Evolutionary conservation across 2,888 invertebrate species (phyloP).

Genomic region (Allacma fusca): DNA sequence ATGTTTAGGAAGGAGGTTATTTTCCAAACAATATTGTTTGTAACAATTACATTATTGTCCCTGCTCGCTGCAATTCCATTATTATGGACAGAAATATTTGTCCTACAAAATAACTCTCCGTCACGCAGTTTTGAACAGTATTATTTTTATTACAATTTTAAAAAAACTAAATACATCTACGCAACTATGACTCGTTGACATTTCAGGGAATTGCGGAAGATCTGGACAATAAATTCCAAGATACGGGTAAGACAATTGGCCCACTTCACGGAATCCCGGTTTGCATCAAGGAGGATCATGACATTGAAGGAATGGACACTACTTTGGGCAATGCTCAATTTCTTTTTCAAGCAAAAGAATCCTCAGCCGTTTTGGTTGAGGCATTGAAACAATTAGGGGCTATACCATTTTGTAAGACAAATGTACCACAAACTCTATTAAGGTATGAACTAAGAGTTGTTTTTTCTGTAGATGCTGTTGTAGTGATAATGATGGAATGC

Average conservation of each 20-base stretch:
- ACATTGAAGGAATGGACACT: slow-evolving; percentile 63
- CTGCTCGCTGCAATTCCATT: too few species aligned
- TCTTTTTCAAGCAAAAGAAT: slow-evolving; percentile 60
- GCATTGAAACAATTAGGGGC: slow-evolving; percentile 63
- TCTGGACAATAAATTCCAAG: not conserved
- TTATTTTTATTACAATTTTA: too few species aligned
- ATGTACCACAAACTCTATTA: slow-evolving; percentile 64
- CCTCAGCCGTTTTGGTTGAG: slow-evolving; percentile 49
- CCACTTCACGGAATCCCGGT: slow-evolving; percentile 45
- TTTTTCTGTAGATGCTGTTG: too few species aligned
- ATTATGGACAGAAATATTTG: too few species aligned
- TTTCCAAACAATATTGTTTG: too few species aligned
- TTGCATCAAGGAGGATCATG: slow-evolving; percentile 63
- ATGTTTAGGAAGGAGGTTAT: too few species aligned
- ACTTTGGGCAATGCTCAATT: slow-evolving; percentile 62
- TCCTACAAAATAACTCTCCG: too few species aligned
- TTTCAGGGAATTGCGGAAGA: slow-evolving; percentile 42
- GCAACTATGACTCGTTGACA: not conserved
- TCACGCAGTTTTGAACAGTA: too few species aligned
- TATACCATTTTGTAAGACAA: slow-evolving; percentile 67
- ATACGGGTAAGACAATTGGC: not conserved
- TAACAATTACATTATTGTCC: too few species aligned
- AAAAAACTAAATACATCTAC: not conserved
- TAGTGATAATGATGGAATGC: too few species aligned
- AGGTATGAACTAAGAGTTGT: slow-evolving; percentile 37